A percentile compares a stretch with the other conserved stretches of the same genome.
Conservation (phyloP, 1,140 invertebrate species). For the Diabrotica undecimpunctata region DNA sequence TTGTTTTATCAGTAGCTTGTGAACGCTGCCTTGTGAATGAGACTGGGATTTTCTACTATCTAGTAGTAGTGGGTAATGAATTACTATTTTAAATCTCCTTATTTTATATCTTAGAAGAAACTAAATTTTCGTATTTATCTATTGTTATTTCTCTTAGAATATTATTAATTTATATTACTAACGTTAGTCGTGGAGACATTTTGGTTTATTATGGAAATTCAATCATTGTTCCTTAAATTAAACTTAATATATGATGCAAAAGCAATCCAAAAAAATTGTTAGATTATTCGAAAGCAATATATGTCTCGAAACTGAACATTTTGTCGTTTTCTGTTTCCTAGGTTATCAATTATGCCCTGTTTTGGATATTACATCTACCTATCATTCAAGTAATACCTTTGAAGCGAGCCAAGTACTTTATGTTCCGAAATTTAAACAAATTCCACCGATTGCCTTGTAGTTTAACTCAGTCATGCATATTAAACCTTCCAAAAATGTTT, state of each 20-base stretch:
- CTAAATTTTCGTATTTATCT: conserved; percentile 12
- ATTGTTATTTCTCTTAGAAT: conserved; percentile 10
- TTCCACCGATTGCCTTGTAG: background rate
- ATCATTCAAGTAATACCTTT: too few relatives aligned
- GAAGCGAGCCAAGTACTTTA: background rate
- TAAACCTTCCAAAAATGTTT: background rate
- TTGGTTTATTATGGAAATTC: conserved; percentile 4
- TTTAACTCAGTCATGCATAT: background rate
- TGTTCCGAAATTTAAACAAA: background rate
- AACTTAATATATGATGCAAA: background rate
- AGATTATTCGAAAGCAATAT: background rate
- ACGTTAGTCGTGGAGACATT: conserved; percentile 8
- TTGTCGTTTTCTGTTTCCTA: background rate
- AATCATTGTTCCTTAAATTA: conserved; percentile 12
- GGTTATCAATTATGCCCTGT: background rate
- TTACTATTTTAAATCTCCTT: conserved; percentile 10
- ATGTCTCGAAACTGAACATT: background rate
- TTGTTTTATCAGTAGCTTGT: conserved; percentile 55
- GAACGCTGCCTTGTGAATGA: conserved; percentile 38
- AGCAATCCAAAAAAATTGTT: background rate
- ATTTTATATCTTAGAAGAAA: conserved; percentile 10
- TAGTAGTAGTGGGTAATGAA: background rate
- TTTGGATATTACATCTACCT: background rate
- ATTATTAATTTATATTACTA: conserved; percentile 10
- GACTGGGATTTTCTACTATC: conserved; percentile 34